Evolutionary conservation across 2,888 invertebrate genomes (phyloP).

Genomic region (Morpho deidamia): DNA sequence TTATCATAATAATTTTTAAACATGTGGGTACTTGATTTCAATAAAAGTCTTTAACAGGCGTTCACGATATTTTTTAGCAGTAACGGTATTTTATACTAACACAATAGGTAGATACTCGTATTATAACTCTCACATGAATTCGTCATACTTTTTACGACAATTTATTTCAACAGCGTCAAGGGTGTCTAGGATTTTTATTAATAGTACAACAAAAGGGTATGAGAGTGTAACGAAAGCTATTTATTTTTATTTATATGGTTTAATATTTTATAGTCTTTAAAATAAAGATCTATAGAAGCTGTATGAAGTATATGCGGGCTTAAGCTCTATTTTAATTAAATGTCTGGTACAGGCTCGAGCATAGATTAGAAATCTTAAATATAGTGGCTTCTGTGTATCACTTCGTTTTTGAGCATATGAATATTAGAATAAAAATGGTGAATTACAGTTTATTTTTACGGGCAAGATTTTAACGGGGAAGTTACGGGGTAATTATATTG

Average conservation of each 20-base stretch:
- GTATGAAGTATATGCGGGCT: not conserved
- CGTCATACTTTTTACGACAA: conserved; percentile 62
- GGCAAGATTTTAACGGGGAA: too few species aligned
- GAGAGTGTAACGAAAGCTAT: conserved; percentile 26
- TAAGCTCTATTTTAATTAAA: too few species aligned
- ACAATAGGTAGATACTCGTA: conserved; percentile 38
- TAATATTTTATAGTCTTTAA: conserved; percentile 6
- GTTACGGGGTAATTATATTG: too few species aligned
- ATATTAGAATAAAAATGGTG: too few species aligned
- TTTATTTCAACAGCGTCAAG: conserved; percentile 44
- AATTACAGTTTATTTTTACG: too few species aligned
- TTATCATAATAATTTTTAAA: conserved; percentile 35
- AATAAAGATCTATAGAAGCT: not conserved
- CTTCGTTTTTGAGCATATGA: too few species aligned
- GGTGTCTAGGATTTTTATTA: conserved; percentile 26
- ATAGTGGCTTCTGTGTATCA: too few species aligned
- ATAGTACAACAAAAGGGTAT: conserved; percentile 30
- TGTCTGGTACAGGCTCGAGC: too few species aligned
- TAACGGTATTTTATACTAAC: conserved; percentile 39
- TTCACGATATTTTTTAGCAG: conserved; percentile 58
- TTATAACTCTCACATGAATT: conserved; percentile 51
- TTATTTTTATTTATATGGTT: conserved; percentile 20
- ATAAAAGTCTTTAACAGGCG: conserved; percentile 43
- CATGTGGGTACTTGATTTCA: conserved; percentile 61
- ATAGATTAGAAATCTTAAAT: too few species aligned